A percentile compares a stretch with the other conserved stretches of the same genome.
Evolutionary conservation across 2,888 invertebrate genomes (phyloP).

Genomic region (Parascotia fuliginaria): DNA sequence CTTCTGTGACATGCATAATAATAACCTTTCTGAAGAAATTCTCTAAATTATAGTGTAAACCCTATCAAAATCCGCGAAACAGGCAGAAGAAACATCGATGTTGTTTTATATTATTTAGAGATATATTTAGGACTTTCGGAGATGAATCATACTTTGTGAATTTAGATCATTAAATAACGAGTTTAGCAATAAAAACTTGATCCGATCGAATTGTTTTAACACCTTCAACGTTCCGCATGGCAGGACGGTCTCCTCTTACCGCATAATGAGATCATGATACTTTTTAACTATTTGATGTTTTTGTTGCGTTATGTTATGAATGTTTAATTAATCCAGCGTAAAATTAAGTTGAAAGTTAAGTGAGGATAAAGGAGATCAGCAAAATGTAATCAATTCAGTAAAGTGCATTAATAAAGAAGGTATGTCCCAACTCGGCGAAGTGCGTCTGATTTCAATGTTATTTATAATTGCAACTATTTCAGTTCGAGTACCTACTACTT

Average conservation of each 20-base stretch:
- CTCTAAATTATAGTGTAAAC: too few species aligned
- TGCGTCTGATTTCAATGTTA: too few species aligned
- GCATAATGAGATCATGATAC: conserved; percentile 47
- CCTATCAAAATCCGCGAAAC: too few species aligned
- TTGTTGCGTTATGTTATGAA: conserved; percentile 44
- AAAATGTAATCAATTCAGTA: background rate
- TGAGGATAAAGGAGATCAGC: background rate
- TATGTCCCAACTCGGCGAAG: too few species aligned
- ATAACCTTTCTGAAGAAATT: too few species aligned
- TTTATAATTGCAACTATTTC: too few species aligned
- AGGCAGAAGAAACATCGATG: too few species aligned
- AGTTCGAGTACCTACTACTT: too few species aligned
- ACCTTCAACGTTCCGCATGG: conserved; percentile 54
- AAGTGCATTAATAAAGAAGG: too few species aligned
- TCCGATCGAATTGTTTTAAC: conserved; percentile 52
- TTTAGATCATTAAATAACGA: conserved; percentile 21
- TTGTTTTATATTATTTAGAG: background rate
- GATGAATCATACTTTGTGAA: background rate
- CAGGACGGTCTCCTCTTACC: conserved; percentile 52
- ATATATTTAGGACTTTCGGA: background rate
- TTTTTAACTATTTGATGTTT: conserved; percentile 51
- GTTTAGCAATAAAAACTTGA: conserved; percentile 45
- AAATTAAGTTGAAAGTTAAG: background rate
- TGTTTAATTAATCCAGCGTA: conserved; percentile 8
- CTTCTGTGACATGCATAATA: too few species aligned